Evolutionary conservation across 1,140 invertebrate species (phyloP), one percentile per base, ranked within the genome.

Genomic region (Meloidogyne floridensis): DNA sequence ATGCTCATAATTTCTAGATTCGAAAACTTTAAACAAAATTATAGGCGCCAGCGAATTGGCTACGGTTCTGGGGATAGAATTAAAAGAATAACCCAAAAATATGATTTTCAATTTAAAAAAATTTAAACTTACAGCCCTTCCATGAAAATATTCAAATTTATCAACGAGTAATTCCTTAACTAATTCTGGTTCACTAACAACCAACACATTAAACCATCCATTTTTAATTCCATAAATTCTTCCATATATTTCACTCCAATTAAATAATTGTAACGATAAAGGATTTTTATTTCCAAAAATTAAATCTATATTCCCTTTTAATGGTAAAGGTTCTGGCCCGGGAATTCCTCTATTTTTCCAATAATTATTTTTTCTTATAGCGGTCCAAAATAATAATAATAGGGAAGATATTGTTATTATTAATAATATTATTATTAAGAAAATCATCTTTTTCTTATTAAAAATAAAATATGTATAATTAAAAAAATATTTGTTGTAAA

Each of bases 211-310:
- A 18, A 20, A 13, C 81, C 81, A 83, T 13, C 81, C 81, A 18
- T 78, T 43, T 20, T 84, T 84, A 80, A 85, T 56, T 18, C 75
- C 83, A 51, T 84, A 83, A 53, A 85, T 71, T 54, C 72, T 84
- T 59, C 82, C 82, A 82, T 18, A 83, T 82, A 86, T 84, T 20
- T 69, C 32, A 6, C 84, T 83, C 82, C 82, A 83, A 20, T 83
- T 53, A 5, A 18, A 3, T 13, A 82, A 59, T 53, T 82, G 80
- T 15, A 83, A 53, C 9, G 73, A 15, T 18, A 18, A 10, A 20
- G 82, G 59, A 51, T 42, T 9, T 47, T 47, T 47, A 56, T 74
- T 5, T n/a, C 20, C 53, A 65, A 32, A 54, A 47, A 82, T n/a
- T 32, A n/a, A 15, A 74, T n/a, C 51, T n/a, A 82, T n/a, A 69